Percentiles rank a stretch among this genome's conserved stretches.
phyloP scores from a whole-genome alignment of 2,113 vertebrate genomes.

The Felis catus region F.catus_Fca126_mat1.0 CM031420.1:2882001-2882500 shows the following conservation, averaged over 20 bases:
- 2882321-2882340: neutral
- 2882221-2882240: neutral
- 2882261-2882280: neutral
- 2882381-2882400: neutral
- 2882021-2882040: neutral
- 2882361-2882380: neutral
- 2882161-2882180: neutral
- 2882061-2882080: rapidly evolving
- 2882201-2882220: neutral
- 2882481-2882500: neutral
- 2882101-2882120: neutral
- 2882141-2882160: neutral
- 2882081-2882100: neutral
- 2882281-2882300: neutral
- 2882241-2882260: neutral
- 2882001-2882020: neutral
- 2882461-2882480: neutral
- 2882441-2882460: neutral
- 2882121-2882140: neutral
- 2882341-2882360: neutral
- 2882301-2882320: neutral
- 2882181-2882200: rapidly evolving
- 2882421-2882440: neutral
- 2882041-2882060: neutral
- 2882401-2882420: neutral